Conservation (phyloP, 2,113 vertebrate species). For the Tenebrosternarchus preto region DNA sequence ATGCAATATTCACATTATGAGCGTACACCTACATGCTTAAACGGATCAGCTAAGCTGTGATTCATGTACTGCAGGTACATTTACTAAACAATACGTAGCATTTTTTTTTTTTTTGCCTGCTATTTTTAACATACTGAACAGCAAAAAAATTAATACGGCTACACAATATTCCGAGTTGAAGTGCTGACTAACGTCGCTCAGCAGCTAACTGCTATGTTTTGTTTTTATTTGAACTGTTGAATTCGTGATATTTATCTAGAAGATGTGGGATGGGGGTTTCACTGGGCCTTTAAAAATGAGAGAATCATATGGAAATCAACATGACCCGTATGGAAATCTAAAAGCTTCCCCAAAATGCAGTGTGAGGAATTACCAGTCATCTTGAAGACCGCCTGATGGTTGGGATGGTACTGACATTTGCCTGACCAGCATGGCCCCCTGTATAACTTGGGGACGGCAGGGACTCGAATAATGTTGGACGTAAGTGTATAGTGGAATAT, state of each 20-base stretch:
- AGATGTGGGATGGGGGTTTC: background rate
- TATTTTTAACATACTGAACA: background rate
- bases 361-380: background rate
- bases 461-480: too few relatives aligned
- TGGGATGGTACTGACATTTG: background rate
- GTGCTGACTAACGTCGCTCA: background rate
- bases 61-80: background rate
- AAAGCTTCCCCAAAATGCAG: background rate
- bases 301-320: too few relatives aligned
- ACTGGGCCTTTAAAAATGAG: background rate
- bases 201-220: background rate
- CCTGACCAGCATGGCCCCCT: background rate
- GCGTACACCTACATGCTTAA: background rate
- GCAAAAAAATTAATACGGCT: background rate
- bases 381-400: background rate
- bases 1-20: constrained; percentile 30
- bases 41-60: constrained; percentile 15
- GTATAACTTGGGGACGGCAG: too few relatives aligned
- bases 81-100: constrained; percentile 3
- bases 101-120: background rate
- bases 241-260: background rate
- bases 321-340: background rate
- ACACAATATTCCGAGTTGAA: background rate
- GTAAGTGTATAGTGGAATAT: too few relatives aligned
- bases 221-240: background rate